Conservation (phyloP, 30 jellyfish, hydroid and myxozoan genomes). For the Chrysaora quinquecirrha region DNA sequence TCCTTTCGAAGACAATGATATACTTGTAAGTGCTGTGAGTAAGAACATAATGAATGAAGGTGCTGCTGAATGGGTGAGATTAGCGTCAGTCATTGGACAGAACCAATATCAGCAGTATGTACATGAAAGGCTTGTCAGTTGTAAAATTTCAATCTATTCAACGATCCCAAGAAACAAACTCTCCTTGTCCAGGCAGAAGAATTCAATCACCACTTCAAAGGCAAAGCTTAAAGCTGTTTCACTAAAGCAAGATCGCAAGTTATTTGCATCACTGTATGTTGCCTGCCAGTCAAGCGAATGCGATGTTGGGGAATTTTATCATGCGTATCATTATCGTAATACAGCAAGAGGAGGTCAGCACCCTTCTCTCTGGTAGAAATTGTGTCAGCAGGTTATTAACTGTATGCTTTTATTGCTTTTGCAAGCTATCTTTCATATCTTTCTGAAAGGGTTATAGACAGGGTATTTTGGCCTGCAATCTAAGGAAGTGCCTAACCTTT, state of each 20-base stretch:
- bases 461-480: no score
- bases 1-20: no score
- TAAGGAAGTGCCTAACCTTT: no score
- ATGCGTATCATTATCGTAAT: constrained; percentile 31
- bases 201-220: constrained; percentile 20
- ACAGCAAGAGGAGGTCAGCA: constrained; percentile 35
- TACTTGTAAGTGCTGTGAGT: constrained; percentile 16
- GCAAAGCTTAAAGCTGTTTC: constrained; percentile 15
- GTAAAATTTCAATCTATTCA: constrained; percentile 29
- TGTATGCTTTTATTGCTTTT: no score
- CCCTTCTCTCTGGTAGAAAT: no score
- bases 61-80: constrained; percentile 12
- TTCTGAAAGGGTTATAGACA: no score
- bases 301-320: constrained; percentile 4
- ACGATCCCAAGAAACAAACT: constrained; percentile 30
- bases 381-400: no score
- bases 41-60: constrained; percentile 24
- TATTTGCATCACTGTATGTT: no score
- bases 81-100: constrained; percentile 29
- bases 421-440: no score
- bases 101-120: constrained; percentile 32
- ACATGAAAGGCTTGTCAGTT: constrained; percentile 21
- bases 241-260: constrained; percentile 33
- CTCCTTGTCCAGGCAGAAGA: constrained; percentile 27
- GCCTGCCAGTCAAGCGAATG: constrained; percentile 42